A percentile compares a stretch with the other conserved stretches of the same genome.
phyloP scores from a whole-genome alignment of 2,888 invertebrate species.

The Rhingia rostrata region DNA sequence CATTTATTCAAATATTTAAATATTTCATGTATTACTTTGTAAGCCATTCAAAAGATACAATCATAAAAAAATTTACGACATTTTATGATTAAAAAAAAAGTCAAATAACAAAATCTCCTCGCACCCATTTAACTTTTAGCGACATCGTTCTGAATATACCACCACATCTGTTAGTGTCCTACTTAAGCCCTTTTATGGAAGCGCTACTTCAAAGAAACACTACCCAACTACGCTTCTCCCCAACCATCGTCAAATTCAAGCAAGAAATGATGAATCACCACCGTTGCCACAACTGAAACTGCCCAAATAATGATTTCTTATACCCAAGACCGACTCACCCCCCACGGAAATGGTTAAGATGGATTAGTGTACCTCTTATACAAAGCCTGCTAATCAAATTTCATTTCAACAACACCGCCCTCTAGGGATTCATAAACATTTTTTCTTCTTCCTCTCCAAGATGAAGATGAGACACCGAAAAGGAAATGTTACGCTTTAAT shows the following conservation, averaged over 20 bases:
- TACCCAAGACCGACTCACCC: conserved; percentile 19
- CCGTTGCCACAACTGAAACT: conserved; percentile 14
- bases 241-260: conserved; percentile 18
- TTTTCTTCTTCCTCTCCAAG: conserved; percentile 12
- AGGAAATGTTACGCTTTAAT: conserved; percentile 60
- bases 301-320: conserved; percentile 65
- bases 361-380: conserved; percentile 69
- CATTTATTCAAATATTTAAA: too few species aligned
- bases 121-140: neutral
- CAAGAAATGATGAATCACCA: conserved; percentile 66
- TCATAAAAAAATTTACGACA: neutral
- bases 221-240: conserved; percentile 23
- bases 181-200: conserved; percentile 38
- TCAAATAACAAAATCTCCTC: neutral
- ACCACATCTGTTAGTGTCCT: conserved; percentile 52
- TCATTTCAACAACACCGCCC: conserved; percentile 69
- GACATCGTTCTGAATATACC: neutral
- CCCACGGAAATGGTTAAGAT: conserved; percentile 62
- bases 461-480: neutral
- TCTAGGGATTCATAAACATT: conserved; percentile 67
- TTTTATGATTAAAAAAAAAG: neutral
- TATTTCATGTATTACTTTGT: too few species aligned
- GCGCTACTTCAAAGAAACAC: conserved; percentile 5
- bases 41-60: too few species aligned
- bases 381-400: conserved; percentile 72